Conservation (phyloP, 2,888 invertebrate species). For the Operophtera brumata region DNA sequence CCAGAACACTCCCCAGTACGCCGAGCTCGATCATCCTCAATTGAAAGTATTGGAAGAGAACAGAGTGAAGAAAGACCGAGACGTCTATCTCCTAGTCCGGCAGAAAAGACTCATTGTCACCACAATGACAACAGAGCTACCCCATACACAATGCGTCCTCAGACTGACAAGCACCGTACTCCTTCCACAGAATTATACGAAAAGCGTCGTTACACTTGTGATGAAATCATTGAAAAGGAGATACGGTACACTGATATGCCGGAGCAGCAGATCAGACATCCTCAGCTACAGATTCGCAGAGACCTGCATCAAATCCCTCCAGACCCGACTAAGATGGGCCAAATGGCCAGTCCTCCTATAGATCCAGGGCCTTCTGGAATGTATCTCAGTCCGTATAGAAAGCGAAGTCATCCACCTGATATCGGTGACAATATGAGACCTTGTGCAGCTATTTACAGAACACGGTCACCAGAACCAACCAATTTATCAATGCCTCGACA, state of each 20-base stretch:
- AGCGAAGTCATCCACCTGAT: constrained; percentile 80
- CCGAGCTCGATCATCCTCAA: constrained; percentile 74
- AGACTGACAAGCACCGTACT: constrained; percentile 73
- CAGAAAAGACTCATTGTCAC: constrained; percentile 85
- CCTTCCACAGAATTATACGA: constrained; percentile 64
- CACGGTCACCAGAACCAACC: constrained; percentile 74
- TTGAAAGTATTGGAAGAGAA: constrained; percentile 73
- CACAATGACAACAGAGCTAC: constrained; percentile 79
- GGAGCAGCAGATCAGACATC: constrained; percentile 72
- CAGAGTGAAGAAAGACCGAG: constrained; percentile 71
- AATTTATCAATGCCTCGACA: constrained; percentile 73
- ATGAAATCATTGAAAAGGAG: constrained; percentile 73
- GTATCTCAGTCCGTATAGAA: constrained; percentile 79
- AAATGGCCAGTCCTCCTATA: constrained; percentile 70
- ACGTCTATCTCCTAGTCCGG: constrained; percentile 60
- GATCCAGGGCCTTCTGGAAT: constrained; percentile 69
- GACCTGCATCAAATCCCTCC: constrained; percentile 83
- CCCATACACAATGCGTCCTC: constrained; percentile 88
- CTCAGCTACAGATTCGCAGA: constrained; percentile 87
- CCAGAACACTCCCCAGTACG: constrained; percentile 83
- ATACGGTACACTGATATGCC: constrained; percentile 74
- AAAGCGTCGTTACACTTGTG: constrained; percentile 70
- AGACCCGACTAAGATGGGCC: constrained; percentile 63
- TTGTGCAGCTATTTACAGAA: constrained; percentile 66
- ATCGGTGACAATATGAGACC: constrained; percentile 66